phyloP scores from a whole-genome alignment of 2,113 vertebrate genomes.

The Erinaceus europaeus region DNA sequence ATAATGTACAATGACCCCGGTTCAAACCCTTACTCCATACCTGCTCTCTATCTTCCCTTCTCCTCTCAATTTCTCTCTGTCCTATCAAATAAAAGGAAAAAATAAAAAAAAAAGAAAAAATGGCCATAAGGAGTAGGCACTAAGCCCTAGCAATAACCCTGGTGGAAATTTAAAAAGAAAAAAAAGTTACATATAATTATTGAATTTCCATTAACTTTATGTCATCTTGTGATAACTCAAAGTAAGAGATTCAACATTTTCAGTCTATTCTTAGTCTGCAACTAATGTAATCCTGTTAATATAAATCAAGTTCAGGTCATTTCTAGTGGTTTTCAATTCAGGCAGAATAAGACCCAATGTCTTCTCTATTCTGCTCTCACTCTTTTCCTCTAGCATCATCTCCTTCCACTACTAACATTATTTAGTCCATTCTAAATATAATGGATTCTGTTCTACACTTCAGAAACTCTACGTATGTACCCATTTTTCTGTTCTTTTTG shows the following conservation, averaged over 20 bases:
- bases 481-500: background rate
- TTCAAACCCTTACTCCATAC: too few relatives aligned
- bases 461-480: background rate
- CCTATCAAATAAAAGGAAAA: too few relatives aligned
- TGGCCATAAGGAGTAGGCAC: too few relatives aligned
- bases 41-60: too few relatives aligned
- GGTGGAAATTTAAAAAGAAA: too few relatives aligned
- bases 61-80: too few relatives aligned
- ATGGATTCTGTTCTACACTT: background rate
- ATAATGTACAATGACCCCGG: too few relatives aligned
- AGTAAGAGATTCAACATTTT: background rate
- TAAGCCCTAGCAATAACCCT: too few relatives aligned
- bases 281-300: background rate
- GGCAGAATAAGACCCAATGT: background rate
- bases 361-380: background rate
- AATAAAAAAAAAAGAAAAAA: too few relatives aligned
- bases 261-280: background rate
- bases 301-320: background rate
- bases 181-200: background rate
- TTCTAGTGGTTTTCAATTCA: background rate
- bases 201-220: background rate
- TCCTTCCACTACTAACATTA: background rate
- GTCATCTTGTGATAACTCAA: constrained; percentile 23
- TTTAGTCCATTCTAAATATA: background rate
- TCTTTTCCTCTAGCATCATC: background rate